Conservation (phyloP, 2,113 vertebrate species). For the Melanostigma gelatinosum region DNA sequence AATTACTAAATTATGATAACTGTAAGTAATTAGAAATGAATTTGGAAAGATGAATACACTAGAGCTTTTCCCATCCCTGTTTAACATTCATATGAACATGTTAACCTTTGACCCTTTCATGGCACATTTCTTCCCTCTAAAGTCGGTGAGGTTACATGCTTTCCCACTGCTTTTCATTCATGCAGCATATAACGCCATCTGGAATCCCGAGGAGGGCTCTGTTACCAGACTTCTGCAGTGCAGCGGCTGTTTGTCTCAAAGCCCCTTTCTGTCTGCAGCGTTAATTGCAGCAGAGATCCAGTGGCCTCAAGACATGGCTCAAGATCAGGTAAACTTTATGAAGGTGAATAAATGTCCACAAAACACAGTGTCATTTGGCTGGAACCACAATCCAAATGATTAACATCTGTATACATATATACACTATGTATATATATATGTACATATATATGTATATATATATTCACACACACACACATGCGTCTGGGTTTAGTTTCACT, state of each 20-base stretch:
- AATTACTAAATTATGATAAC: not conserved
- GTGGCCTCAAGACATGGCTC: slow-evolving; percentile 40
- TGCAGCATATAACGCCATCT: slow-evolving; percentile 79
- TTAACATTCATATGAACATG: slow-evolving; percentile 2
- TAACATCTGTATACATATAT: not conserved
- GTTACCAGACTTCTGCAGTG: slow-evolving; percentile 82
- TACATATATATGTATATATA: too few relatives aligned
- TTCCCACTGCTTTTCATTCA: slow-evolving; percentile 15
- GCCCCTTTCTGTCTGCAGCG: slow-evolving; percentile 30
- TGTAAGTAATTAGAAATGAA: not conserved
- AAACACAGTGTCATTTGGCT: not conserved
- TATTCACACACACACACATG: too few relatives aligned
- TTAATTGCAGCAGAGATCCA: slow-evolving; percentile 63
- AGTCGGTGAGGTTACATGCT: not conserved
- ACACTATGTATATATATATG: too few relatives aligned
- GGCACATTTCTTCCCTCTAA: not conserved
- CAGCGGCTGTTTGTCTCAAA: slow-evolving; percentile 74
- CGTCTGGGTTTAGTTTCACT: not conserved
- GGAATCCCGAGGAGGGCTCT: slow-evolving; percentile 80
- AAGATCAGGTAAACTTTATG: slow-evolving; percentile 53
- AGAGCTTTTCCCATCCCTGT: not conserved
- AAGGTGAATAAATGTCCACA: not conserved
- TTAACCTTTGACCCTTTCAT: slow-evolving; percentile 5
- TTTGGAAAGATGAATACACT: not conserved
- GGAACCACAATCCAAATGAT: not conserved